Evolutionary conservation across 2,888 invertebrate genomes (phyloP), one percentile per base, ranked within the genome.

Genomic region (Molorchus minor): DNA sequence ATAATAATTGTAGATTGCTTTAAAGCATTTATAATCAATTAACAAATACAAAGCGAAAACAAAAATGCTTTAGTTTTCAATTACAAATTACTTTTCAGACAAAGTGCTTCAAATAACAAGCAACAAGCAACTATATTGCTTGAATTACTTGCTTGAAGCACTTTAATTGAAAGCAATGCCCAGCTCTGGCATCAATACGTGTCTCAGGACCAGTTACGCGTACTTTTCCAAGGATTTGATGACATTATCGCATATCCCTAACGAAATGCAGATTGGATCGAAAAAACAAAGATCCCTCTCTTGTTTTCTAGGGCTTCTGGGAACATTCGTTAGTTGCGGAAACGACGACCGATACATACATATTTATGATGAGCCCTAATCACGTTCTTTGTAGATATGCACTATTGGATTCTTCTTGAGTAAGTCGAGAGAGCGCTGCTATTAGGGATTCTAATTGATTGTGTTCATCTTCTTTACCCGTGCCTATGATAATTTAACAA

Each of bases 401-500:
- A 69, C 64, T 65, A 67, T 69, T 61, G 64, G 58, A 64, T 65
- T 66, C 64, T 67, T 64, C 57, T 56, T 41, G 56, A 56, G 56
- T 53, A 51, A 47, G 38, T 41, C 44, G 58, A 61, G 58, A 61
- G 58, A 61, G 56, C 65, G 63, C 61, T 41, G 62, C 68, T 65
- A 68, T 67, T 68, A 68, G 67, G 60, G 56, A 63, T 63, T 65
- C 66, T 68, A 71, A 71, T 71, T 71, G 69, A 71, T 71, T 66
- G 65, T 64, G 65, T 71, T 69, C 64, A 65, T 67, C 68, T 69
- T 68, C 69, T 68, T 62, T 56, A 65, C 68, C 67, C 70, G 68
- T 69, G 68, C 70, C 67, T 67, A 71, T 69, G 67, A 68, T 71
- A 71, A 69, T 70, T 67, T 64, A 65, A 71, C 68, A 65, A 67